Conservation (phyloP, 2,888 invertebrate species). For the Azorinus chamasolen region DNA sequence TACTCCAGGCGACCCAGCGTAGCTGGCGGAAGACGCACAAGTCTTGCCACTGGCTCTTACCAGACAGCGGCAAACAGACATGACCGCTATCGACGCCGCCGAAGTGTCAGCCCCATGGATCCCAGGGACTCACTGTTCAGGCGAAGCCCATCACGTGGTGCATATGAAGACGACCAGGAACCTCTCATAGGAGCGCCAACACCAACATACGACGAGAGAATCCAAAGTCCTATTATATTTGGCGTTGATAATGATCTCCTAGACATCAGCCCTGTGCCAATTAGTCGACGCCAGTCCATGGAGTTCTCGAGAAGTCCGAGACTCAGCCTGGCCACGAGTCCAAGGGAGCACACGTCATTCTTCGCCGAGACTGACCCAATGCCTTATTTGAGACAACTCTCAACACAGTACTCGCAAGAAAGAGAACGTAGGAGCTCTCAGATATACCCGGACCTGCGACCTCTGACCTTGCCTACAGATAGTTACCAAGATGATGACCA, state of each 20-base stretch:
- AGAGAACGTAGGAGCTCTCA: constrained; percentile 52
- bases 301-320: constrained; percentile 77
- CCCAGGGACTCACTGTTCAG: constrained; percentile 58
- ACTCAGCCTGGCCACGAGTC: constrained; percentile 77
- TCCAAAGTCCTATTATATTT: constrained; percentile 76
- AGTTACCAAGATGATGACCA: constrained; percentile 17
- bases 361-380: constrained; percentile 80
- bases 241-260: constrained; percentile 78
- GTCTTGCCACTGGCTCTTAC: constrained; percentile 30
- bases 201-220: constrained; percentile 69
- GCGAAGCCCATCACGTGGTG: constrained; percentile 72
- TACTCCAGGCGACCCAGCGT: constrained; percentile 59
- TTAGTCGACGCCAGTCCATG: constrained; percentile 73
- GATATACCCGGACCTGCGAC: constrained; percentile 56
- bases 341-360: constrained; percentile 74
- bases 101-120: constrained; percentile 75
- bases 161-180: constrained; percentile 74
- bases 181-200: constrained; percentile 72
- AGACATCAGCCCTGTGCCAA: constrained; percentile 74
- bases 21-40: constrained; percentile 49
- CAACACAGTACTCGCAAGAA: constrained; percentile 55
- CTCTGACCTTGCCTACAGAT: constrained; percentile 48
- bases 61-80: constrained; percentile 53
- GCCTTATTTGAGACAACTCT: constrained; percentile 58
- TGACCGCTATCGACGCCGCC: constrained; percentile 63